Evolutionary conservation across 2,113 vertebrate genomes (phyloP).

Genomic region (Megaceryle maxima): DNA sequence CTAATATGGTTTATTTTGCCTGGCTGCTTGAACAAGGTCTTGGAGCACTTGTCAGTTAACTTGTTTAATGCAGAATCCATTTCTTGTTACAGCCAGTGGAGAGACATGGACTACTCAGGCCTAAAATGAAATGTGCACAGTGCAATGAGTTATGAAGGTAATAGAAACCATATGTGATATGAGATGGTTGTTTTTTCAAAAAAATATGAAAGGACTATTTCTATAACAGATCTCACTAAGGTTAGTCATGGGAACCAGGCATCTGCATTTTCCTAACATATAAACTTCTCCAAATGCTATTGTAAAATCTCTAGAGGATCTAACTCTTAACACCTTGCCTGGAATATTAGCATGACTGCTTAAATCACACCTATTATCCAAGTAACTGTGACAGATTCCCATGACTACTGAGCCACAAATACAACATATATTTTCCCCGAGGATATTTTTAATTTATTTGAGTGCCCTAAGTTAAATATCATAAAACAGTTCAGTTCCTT

Average conservation of each 20-base stretch:
- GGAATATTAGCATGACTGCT: background rate
- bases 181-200: background rate
- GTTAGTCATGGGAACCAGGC: background rate
- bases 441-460: background rate
- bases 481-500: background rate
- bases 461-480: background rate
- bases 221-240: background rate
- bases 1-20: background rate
- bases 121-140: slow-evolving; percentile 48
- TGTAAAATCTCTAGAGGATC: background rate
- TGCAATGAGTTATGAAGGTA: slow-evolving; percentile 16
- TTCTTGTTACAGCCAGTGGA: slow-evolving; percentile 41
- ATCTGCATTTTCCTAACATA: background rate
- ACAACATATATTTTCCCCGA: background rate
- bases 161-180: slow-evolving; percentile 1
- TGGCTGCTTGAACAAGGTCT: slow-evolving; percentile 3
- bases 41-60: background rate
- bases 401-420: background rate
- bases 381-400: background rate
- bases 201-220: background rate
- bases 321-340: background rate
- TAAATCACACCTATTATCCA: background rate
- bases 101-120: slow-evolving; percentile 32
- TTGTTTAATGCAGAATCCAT: slow-evolving; percentile 32
- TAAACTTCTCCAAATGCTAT: background rate